These are phyloP conservation scores for Eptatretus atami DNA, from an alignment of 2,797 vertebrate species.

Conservation along the genomic window DNA sequence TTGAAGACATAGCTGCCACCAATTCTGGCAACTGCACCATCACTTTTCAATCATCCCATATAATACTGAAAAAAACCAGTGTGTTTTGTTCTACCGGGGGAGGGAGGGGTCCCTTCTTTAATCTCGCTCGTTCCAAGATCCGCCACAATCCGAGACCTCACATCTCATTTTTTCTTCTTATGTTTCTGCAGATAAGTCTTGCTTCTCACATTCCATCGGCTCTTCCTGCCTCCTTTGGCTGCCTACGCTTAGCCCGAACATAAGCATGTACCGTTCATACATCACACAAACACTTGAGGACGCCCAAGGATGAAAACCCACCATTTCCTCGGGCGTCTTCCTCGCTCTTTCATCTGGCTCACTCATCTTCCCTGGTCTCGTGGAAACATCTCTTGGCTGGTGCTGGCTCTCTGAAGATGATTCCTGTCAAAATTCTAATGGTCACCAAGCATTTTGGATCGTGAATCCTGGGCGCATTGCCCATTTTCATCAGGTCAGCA, in stretches of 20 bases:
- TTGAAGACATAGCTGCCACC: too few relatives aligned
- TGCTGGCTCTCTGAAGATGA: conserved; percentile 33
- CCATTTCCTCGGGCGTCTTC: conserved; percentile 22
- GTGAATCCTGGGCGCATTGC: conserved; percentile 91
- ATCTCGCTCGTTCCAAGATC: too few relatives aligned
- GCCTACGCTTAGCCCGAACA: conserved; percentile 76
- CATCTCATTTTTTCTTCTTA: too few relatives aligned
- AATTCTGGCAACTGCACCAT: too few relatives aligned
- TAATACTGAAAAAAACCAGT: too few relatives aligned
- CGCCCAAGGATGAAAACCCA: conserved; percentile 27
- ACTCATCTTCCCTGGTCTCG: conserved; percentile 28
- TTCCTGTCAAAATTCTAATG: conserved; percentile 51
- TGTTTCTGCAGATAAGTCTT: conserved; percentile 15
- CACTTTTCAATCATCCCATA: too few relatives aligned
- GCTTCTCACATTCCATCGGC: conserved; percentile 90
- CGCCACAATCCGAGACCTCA: too few relatives aligned
- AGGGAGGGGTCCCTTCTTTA: too few relatives aligned
- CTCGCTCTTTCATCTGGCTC: conserved; percentile 39
- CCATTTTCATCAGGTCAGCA: conserved; percentile 19
- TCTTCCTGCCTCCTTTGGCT: conserved; percentile 67
- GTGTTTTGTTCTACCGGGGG: too few relatives aligned
- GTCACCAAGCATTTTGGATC: conserved; percentile 88
- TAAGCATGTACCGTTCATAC: conserved; percentile 96
- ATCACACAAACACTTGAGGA: conserved; percentile 68
- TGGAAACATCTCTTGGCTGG: conserved; percentile 80